Percentiles rank a stretch among this genome's conserved stretches.
These are phyloP conservation scores for Drosophila carrolli DNA, from an alignment of 1,140 invertebrate species.

Conservation along the genomic window DNA sequence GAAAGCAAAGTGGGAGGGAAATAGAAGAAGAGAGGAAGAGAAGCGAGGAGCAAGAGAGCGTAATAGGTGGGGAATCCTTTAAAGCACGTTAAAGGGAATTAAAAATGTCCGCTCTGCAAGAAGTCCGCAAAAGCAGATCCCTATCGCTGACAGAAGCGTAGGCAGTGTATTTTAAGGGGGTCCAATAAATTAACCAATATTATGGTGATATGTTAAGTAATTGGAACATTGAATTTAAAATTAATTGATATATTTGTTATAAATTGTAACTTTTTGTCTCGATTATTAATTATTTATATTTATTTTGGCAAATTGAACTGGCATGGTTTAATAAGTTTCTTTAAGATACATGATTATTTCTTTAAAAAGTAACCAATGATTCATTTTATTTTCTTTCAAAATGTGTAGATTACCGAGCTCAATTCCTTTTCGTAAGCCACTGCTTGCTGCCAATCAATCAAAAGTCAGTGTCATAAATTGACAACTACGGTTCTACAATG, in stretches of 20 bases:
- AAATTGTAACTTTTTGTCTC: too few species aligned
- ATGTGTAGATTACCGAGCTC: too few species aligned
- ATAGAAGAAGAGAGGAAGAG: background rate
- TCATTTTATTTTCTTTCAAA: too few species aligned
- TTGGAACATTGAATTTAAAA: too few species aligned
- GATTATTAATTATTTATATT: too few species aligned
- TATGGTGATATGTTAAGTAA: too few species aligned
- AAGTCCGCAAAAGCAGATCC: slow-evolving; percentile 45
- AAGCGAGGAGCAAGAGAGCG: background rate
- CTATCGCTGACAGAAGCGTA: background rate
- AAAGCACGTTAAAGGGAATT: background rate
- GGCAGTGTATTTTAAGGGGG: background rate
- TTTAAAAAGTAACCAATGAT: too few species aligned
- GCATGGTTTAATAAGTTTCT: too few species aligned
- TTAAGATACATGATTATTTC: too few species aligned
- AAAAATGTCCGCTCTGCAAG: background rate
- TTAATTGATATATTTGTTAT: too few species aligned
- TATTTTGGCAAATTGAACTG: too few species aligned
- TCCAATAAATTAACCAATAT: background rate
- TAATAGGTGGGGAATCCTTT: slow-evolving; percentile 25
- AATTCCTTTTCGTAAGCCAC: background rate
- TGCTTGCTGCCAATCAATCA: slow-evolving; percentile 33
- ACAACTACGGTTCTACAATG: slow-evolving; percentile 5
- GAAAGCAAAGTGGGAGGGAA: slow-evolving; percentile 5
- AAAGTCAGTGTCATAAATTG: slow-evolving; percentile 21